These are phyloP conservation scores for Morpho deidamia DNA, from an alignment of 2,888 invertebrate genomes.

Conservation along the genomic window DNA sequence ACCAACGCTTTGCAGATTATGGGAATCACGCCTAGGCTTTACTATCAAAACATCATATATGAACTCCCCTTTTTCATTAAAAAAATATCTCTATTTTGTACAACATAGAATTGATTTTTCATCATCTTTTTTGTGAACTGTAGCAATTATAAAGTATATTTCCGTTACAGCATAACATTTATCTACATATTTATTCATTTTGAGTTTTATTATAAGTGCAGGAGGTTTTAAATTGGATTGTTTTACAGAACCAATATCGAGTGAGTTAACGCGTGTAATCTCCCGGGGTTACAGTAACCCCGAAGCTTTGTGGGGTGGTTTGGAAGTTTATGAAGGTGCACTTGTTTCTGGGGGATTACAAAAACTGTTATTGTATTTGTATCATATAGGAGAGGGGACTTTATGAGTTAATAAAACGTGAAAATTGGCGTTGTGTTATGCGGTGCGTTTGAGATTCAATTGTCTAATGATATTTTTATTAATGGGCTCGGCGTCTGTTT, in stretches of 20 bases:
- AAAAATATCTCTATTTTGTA: background rate
- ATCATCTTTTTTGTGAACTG: slow-evolving; percentile 16
- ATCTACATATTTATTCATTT: slow-evolving; percentile 13
- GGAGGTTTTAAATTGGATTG: slow-evolving; percentile 32
- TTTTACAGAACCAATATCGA: slow-evolving; percentile 41
- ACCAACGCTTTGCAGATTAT: slow-evolving; percentile 65
- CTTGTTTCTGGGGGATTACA: slow-evolving; percentile 68
- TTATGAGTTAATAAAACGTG: slow-evolving; percentile 72
- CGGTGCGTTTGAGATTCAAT: slow-evolving; percentile 32
- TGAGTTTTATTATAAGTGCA: slow-evolving; percentile 1
- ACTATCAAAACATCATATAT: slow-evolving; percentile 30
- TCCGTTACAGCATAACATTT: slow-evolving; percentile 33
- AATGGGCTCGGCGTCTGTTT: slow-evolving; percentile 41
- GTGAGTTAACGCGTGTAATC: slow-evolving; percentile 59
- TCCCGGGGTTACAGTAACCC: slow-evolving; percentile 54
- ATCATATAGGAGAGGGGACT: slow-evolving; percentile 47
- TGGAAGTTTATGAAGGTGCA: slow-evolving; percentile 70
- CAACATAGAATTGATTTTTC: slow-evolving; percentile 26
- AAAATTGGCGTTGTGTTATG: slow-evolving; percentile 44
- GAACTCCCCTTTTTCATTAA: rapidly evolving
- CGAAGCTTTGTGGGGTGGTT: slow-evolving; percentile 66
- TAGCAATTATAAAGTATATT: slow-evolving; percentile 34
- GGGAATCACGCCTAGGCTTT: slow-evolving; percentile 62
- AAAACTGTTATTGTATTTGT: slow-evolving; percentile 70
- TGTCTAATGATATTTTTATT: slow-evolving; percentile 45